Percentiles rank a stretch among this genome's conserved stretches.
phyloP scores from a whole-genome alignment of 2,113 vertebrate species.

The Seriola aureovittata region DNA sequence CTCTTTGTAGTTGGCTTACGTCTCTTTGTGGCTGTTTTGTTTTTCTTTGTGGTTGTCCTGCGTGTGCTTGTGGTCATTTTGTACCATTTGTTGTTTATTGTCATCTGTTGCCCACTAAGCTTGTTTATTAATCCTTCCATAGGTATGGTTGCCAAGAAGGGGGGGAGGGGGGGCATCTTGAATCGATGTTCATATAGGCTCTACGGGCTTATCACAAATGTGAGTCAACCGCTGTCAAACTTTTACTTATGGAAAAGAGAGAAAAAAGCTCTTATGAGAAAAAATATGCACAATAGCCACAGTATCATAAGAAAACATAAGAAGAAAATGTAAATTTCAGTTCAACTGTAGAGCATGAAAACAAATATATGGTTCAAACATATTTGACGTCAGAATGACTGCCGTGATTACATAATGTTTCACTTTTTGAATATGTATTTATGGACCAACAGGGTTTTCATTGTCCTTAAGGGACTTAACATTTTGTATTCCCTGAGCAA shows the following conservation, averaged over 20 bases:
- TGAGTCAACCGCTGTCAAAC: not conserved
- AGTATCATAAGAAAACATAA: not conserved
- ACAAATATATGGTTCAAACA: not conserved
- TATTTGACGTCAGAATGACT: not conserved
- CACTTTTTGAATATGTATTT: conserved; percentile 20
- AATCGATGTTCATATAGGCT: no score
- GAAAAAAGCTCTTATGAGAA: not conserved
- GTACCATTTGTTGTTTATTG: no score
- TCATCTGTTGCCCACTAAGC: not conserved
- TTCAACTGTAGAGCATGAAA: not conserved
- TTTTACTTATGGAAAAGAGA: not conserved
- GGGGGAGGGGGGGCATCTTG: no score
- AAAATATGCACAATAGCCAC: not conserved
- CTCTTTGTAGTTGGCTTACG: not conserved
- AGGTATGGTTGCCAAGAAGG: not conserved
- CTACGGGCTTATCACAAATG: not conserved
- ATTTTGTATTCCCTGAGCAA: conserved; percentile 30
- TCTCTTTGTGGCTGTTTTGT: no score
- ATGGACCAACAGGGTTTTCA: conserved; percentile 15
- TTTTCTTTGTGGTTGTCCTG: not conserved
- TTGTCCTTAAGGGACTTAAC: conserved; percentile 41
- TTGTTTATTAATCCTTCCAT: not conserved
- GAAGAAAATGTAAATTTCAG: not conserved
- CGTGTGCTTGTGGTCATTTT: not conserved
- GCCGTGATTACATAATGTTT: conserved; percentile 19